Conservation (phyloP, 2,113 vertebrate genomes). For the Pyrgilauda ruficollis region DNA sequence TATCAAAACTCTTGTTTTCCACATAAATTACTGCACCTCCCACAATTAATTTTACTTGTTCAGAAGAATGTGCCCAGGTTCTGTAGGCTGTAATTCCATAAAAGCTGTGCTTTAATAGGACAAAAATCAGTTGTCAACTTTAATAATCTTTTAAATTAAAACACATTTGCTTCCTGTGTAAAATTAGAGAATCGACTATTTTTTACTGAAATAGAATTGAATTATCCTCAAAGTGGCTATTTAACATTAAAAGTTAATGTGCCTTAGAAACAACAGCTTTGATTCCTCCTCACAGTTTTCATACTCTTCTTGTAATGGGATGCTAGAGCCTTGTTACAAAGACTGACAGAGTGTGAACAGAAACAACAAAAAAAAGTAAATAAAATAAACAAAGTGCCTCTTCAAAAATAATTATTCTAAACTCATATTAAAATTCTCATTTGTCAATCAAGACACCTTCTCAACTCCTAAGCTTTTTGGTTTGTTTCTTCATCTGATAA, state of each 20-base stretch:
- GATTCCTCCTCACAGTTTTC: not conserved
- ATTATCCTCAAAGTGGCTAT: not conserved
- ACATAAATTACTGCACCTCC: not conserved
- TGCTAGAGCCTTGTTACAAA: not conserved
- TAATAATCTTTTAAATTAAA: not conserved
- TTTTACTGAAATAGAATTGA: not conserved
- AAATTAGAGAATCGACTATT: not conserved
- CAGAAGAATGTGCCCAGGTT: not conserved
- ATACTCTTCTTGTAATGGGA: not conserved
- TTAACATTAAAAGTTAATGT: not conserved
- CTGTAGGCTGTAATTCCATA: not conserved
- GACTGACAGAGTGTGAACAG: not conserved
- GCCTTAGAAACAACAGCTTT: not conserved
- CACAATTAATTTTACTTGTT: not conserved
- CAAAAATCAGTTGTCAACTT: not conserved
- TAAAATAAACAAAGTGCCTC: not conserved
- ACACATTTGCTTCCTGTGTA: not conserved
- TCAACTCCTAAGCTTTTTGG: not conserved
- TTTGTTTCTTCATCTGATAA: slow-evolving; percentile 20
- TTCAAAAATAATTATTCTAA: not conserved
- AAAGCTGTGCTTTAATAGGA: not conserved
- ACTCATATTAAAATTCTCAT: slow-evolving; percentile 22
- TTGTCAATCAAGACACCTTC: slow-evolving; percentile 37
- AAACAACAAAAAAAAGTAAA: not conserved
- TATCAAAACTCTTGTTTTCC: not conserved